These are phyloP conservation scores for Lordiphosa andalusiaca DNA, from an alignment of 2,888 invertebrate genomes.

Conservation along the genomic window DNA sequence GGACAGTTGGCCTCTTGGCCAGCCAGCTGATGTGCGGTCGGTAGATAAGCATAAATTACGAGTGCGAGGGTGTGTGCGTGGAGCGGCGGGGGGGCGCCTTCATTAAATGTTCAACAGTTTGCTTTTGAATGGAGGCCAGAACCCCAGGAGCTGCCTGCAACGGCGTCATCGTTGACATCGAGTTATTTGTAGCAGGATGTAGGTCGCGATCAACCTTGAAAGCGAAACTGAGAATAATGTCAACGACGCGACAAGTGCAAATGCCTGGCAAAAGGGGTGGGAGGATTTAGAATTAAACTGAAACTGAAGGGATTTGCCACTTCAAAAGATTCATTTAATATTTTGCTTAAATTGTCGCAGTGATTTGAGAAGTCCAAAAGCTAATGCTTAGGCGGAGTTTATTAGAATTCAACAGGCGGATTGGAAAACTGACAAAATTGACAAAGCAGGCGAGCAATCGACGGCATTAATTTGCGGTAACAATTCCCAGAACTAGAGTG, in stretches of 20 bases:
- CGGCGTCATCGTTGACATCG: conserved; percentile 24
- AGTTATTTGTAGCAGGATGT: conserved; percentile 63
- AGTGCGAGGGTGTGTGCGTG: conserved; percentile 25
- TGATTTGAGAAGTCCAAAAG: no score
- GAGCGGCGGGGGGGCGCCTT: conserved; percentile 17
- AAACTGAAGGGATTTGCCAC: no score
- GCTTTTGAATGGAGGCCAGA: conserved; percentile 18
- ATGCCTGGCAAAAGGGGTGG: not conserved
- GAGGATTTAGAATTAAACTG: not conserved
- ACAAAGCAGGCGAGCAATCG: no score
- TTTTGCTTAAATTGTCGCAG: no score
- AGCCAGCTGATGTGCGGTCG: conserved; percentile 45
- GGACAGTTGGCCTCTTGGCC: conserved; percentile 22
- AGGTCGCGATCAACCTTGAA: conserved; percentile 46
- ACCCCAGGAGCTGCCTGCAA: conserved; percentile 20
- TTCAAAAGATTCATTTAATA: no score
- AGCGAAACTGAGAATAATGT: conserved; percentile 37
- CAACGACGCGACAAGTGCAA: conserved; percentile 26
- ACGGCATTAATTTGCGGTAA: no score
- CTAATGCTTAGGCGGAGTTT: no score
- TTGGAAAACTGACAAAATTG: no score
- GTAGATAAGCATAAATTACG: conserved; percentile 58
- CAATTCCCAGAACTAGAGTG: no score
- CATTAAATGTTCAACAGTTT: conserved; percentile 38
- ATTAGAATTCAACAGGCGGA: no score